phyloP scores from a whole-genome alignment of 2,797 vertebrate genomes.

The Syngnathus acus region DNA sequence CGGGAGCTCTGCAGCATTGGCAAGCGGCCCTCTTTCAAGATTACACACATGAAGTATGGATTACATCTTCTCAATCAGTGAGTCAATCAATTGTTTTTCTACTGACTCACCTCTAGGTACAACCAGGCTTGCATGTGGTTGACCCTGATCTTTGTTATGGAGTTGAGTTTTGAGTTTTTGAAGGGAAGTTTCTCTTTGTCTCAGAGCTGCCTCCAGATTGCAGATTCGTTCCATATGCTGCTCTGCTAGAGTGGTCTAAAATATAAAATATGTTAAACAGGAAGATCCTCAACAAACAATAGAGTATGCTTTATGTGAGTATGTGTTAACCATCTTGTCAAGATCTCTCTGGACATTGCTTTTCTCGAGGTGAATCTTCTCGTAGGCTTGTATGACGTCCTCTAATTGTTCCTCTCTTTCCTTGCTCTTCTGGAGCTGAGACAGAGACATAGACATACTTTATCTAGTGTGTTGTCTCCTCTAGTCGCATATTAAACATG shows the following conservation, averaged over 20 bases:
- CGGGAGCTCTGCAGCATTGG: conserved; percentile 72
- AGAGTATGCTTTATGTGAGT: conserved; percentile 1
- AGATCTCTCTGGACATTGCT: conserved; percentile 80
- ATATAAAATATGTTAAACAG: conserved; percentile 9
- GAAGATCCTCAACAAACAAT: neutral
- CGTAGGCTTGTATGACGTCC: conserved; percentile 85
- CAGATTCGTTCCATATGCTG: conserved; percentile 78
- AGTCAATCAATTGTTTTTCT: neutral
- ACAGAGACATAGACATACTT: neutral
- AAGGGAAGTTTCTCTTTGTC: conserved; percentile 69
- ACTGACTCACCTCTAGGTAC: conserved; percentile 46
- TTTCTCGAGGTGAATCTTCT: conserved; percentile 85
- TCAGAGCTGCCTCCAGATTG: conserved; percentile 75
- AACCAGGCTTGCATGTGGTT: conserved; percentile 65
- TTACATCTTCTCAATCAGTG: neutral
- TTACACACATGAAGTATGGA: neutral
- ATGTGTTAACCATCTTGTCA: conserved; percentile 75
- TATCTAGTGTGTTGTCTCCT: too few relatives aligned
- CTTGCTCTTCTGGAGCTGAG: conserved; percentile 82
- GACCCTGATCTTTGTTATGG: conserved; percentile 67
- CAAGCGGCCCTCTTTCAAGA: conserved; percentile 59
- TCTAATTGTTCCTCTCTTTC: conserved; percentile 81
- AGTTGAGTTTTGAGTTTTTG: conserved; percentile 65
- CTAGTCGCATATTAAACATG: too few relatives aligned
- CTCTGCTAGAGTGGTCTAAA: conserved; percentile 78